Conservation (phyloP, 2,797 vertebrate species). For the Anolis apletophallus region DNA sequence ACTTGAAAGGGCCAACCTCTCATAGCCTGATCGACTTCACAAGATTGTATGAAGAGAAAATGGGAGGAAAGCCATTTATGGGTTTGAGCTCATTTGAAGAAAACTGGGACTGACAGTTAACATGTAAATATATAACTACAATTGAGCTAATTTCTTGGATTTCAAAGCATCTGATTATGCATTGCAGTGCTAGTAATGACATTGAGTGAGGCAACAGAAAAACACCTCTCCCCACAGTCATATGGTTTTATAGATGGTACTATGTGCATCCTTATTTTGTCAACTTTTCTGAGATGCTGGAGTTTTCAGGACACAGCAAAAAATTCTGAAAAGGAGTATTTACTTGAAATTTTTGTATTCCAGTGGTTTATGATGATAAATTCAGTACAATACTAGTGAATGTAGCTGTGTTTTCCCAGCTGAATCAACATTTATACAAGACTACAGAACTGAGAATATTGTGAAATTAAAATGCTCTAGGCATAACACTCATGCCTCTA, state of each 20-base stretch:
- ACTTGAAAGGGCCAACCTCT: not conserved
- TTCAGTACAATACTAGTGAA: not conserved
- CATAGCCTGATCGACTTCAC: not conserved
- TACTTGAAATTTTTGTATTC: not conserved
- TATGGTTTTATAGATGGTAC: not conserved
- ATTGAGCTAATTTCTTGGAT: not conserved
- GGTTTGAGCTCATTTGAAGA: too few relatives aligned
- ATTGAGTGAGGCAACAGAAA: not conserved
- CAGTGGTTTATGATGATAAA: conserved; percentile 10
- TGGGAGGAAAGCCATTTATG: too few relatives aligned
- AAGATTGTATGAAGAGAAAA: not conserved
- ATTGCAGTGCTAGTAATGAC: not conserved
- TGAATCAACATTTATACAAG: not conserved
- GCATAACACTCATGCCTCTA: not conserved
- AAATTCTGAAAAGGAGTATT: too few relatives aligned
- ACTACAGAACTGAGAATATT: conserved; percentile 12
- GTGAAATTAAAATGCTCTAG: not conserved
- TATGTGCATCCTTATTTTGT: not conserved
- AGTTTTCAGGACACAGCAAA: not conserved
- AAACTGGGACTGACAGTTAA: too few relatives aligned
- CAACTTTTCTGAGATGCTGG: not conserved
- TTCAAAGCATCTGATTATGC: not conserved
- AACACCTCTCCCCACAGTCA: not conserved
- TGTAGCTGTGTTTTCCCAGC: not conserved
- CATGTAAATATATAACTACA: too few relatives aligned